Evolutionary conservation across 2,888 invertebrate species (phyloP), one percentile per base, ranked within the genome.

Genomic region (Arctia plantaginis): DNA sequence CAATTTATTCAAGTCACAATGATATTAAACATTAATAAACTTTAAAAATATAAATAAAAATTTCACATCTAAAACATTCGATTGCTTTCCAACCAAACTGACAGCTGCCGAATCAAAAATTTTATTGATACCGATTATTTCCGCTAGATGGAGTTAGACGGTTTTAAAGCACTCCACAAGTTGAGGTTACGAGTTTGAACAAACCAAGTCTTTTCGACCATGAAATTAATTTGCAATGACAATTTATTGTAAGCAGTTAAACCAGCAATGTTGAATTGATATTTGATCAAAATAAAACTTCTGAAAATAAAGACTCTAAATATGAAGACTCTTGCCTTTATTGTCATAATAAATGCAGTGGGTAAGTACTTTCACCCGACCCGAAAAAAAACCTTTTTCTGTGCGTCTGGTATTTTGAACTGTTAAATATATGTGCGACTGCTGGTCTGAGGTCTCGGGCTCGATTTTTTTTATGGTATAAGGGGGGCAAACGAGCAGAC

Each of bases 191-290:
- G 27, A 55, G 47, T 12, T 23, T 23, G 6, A 66, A 30, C 33
- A 55, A 39, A 59, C 39, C 10, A 35, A 67, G n/a, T 69, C n/a
- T 35, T 39, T 30, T 62, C 41, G 44, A 70, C 62, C 70, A 70
- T 70, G 70, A 70, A 70, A 70, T 70, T 70, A 62, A 62, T 62
- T 62, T 44, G 62, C 4, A 62, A 70, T 62, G 27, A 23, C 44
- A 70, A 70, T 62, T 70, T 41, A 44, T 44, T 33, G 8, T 10
- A 15, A 55, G 35, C 7, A 35, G 44, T 67, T 44, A 30, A 23
- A 67, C 55, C 51, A 13, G 18, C 51, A n/a, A 67, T 33, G 23
- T 67, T 67, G 20, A 23, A 23, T 33, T 33, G 30, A 6, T 30
- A 44, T 67, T 23, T 20, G 30, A 15, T 12, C 4, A 55, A 30